These are phyloP conservation scores for Microplitis deprimator DNA, from an alignment of 2,888 invertebrate genomes.

Conservation along the genomic window DNA sequence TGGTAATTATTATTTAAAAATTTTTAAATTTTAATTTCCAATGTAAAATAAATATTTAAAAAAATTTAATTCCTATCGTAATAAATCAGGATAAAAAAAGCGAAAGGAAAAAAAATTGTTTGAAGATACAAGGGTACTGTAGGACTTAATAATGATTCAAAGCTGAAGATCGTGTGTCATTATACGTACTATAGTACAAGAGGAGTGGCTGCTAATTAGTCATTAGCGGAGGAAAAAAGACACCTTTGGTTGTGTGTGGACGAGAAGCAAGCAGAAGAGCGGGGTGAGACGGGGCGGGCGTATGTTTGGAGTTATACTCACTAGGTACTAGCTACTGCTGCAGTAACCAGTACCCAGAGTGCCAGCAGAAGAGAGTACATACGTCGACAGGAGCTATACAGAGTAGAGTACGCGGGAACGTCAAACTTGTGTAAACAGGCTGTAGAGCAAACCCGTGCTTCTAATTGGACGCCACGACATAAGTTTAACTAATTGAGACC, in stretches of 20 bases:
- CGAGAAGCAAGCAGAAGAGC: not conserved
- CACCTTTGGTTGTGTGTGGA: slow-evolving; percentile 54
- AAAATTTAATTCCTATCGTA: not conserved
- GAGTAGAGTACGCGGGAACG: slow-evolving; percentile 29
- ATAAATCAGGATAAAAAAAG: not conserved
- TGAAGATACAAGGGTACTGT: slow-evolving; percentile 28
- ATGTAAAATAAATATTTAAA: too few relatives aligned
- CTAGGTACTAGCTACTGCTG: not conserved
- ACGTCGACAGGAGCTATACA: slow-evolving; percentile 26
- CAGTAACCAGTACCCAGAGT: not conserved
- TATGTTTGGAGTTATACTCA: slow-evolving; percentile 28
- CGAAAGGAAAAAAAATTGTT: not conserved
- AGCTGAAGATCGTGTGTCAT: slow-evolving; percentile 61
- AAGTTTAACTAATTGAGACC: slow-evolving; percentile 72
- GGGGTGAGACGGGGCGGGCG: slow-evolving; percentile 29
- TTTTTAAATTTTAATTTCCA: too few relatives aligned
- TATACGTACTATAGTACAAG: slow-evolving; percentile 61
- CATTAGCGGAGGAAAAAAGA: slow-evolving; percentile 71
- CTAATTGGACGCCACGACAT: slow-evolving; percentile 72
- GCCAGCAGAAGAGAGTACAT: not conserved
- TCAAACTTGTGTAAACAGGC: slow-evolving; percentile 69
- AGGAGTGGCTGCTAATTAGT: slow-evolving; percentile 71
- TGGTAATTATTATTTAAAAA: too few relatives aligned
- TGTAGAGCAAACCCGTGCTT: slow-evolving; percentile 63
- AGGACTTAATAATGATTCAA: slow-evolving; percentile 7